Evolutionary conservation across 2,113 vertebrate genomes (phyloP), one percentile per base, ranked within the genome.

Genomic region (Epinephelus moara): DNA sequence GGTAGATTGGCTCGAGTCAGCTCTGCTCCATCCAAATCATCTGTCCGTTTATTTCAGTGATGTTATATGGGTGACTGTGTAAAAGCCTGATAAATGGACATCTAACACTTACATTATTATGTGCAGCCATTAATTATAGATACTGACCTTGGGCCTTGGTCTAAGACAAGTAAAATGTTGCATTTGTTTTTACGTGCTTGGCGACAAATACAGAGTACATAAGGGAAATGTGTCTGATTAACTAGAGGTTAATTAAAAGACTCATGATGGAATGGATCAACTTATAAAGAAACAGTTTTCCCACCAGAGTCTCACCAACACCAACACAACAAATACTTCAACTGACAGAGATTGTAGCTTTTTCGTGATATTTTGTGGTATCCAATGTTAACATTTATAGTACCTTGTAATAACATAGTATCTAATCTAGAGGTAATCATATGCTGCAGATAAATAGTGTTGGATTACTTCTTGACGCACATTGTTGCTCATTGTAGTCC

Each of bases 11-110:
- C 80, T 70, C 6, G 9, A 25, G 72, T 81, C 84, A 53, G 69
- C n/a, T 42, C 61, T 60, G 40, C 45, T 52, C 68, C 17, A 33
- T 82, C 53, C 82, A 86, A 76, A 55, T 88, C 47, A 82, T 89
- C 61, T 37, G 33, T 74, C 62, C 12, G 4, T 69, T 81, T 66
- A 49, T 70, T 64, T 62, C 23, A 2, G 11, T 76, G 47, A 82
- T 78, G 75, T 70, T 19, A 4, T 30, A 17, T 59, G 62, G 57
- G 37, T 59, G 77, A 56, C 70, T 64, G 55, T 57, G 56, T 76
- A 19, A 75, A 81, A 66, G 53, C 21, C 21, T 50, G 21, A 84
- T 53, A 78, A 42, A 64, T 12, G 27, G 27, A 78, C 53, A 57
- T 71, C 37, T 42, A 63, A 64, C 23, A 42, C 19, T 33, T 52